Conservation (phyloP, 2,797 vertebrate genomes). For the Bradypodion pumilum region DNA sequence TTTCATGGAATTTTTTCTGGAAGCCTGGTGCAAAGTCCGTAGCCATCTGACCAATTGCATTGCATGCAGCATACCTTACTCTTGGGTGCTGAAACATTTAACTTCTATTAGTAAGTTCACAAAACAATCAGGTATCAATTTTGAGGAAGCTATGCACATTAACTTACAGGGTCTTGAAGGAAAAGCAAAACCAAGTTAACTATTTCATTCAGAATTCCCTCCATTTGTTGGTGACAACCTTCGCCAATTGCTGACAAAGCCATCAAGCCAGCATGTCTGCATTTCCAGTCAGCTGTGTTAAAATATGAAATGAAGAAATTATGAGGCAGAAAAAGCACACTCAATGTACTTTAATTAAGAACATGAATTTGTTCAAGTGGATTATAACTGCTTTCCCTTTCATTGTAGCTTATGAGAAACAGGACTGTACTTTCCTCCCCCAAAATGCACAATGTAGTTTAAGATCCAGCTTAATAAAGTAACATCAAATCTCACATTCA, state of each 20-base stretch:
- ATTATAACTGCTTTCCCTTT: neutral
- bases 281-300: conserved; percentile 93
- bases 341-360: neutral
- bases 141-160: conserved; percentile 24
- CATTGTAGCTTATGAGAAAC: neutral
- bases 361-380: neutral
- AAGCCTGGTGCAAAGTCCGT: conserved; percentile 98
- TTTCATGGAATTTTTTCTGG: conserved; percentile 98
- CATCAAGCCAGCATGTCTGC: conserved; percentile 96
- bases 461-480: neutral
- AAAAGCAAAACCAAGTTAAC: conserved; percentile 95
- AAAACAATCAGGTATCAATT: conserved; percentile 9
- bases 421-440: neutral
- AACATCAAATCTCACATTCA: neutral
- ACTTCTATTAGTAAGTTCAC: conserved; percentile 31
- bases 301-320: conserved; percentile 33
- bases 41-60: conserved; percentile 98
- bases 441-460: no score
- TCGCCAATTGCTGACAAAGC: conserved; percentile 97
- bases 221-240: conserved; percentile 99
- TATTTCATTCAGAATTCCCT: conserved; percentile 96
- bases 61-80: conserved; percentile 97
- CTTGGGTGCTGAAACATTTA: conserved; percentile 87
- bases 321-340: conserved; percentile 14
- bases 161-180: conserved; percentile 94